phyloP scores from a whole-genome alignment of 2,113 vertebrate species.

The Paracyprichromis sp. region DNA sequence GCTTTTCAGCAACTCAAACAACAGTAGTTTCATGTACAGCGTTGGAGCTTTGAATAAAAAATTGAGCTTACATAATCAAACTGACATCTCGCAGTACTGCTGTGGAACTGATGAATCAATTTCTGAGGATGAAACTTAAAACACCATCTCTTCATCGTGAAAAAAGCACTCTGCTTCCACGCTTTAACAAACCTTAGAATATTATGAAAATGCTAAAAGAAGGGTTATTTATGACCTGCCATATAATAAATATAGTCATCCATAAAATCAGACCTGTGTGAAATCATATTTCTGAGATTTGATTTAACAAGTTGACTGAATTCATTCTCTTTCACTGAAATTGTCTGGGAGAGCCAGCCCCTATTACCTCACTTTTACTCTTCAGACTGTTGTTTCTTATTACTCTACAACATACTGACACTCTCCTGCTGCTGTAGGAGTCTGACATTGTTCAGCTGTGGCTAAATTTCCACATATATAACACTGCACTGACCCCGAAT shows the following conservation, averaged over 20 bases:
- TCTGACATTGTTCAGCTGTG: background rate
- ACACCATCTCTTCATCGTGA: background rate
- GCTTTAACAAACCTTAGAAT: background rate
- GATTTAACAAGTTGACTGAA: conserved; percentile 10
- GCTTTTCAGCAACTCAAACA: background rate
- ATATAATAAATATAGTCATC: background rate
- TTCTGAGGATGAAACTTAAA: background rate
- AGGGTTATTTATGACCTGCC: background rate
- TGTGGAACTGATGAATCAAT: background rate
- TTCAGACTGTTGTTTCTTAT: background rate
- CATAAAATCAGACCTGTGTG: background rate
- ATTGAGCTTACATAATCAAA: background rate
- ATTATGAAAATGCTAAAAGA: background rate
- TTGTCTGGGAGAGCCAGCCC: background rate
- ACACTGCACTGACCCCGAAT: background rate
- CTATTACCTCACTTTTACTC: background rate
- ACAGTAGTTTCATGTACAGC: background rate
- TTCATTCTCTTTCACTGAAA: background rate
- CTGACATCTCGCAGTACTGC: background rate
- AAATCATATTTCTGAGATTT: background rate
- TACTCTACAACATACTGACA: background rate
- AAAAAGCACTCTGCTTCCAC: background rate
- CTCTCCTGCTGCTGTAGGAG: background rate
- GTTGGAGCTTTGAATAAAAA: background rate
- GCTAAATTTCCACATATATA: background rate